These are phyloP conservation scores for Polia nebulosa DNA, from an alignment of 2,888 invertebrate genomes.

Conservation along the genomic window DNA sequence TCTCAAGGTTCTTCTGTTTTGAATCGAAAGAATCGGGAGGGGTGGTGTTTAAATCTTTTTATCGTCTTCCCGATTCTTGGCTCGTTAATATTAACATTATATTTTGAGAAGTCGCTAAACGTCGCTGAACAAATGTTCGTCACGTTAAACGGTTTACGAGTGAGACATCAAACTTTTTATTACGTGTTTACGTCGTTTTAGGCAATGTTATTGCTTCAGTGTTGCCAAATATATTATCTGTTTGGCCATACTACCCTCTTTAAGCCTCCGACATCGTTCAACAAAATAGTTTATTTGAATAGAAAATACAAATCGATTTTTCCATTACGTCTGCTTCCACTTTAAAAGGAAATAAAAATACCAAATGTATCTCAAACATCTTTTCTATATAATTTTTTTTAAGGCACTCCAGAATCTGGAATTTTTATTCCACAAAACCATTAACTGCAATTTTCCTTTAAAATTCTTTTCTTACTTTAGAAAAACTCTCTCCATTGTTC, in stretches of 20 bases:
- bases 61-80: slow-evolving; percentile 16
- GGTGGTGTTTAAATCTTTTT: slow-evolving; percentile 13
- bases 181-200: slow-evolving; percentile 69
- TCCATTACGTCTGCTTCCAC: neutral
- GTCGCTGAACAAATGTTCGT: slow-evolving; percentile 57
- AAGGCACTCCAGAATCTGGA: neutral
- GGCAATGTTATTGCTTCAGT: slow-evolving; percentile 52
- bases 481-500: neutral
- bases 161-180: slow-evolving; percentile 73
- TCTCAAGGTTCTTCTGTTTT: neutral
- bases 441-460: slow-evolving; percentile 3
- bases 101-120: slow-evolving; percentile 35
- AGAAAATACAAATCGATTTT: slow-evolving; percentile 8
- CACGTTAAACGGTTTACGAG: slow-evolving; percentile 60
- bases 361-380: neutral
- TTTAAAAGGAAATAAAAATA: slow-evolving; percentile 2
- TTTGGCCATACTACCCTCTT: slow-evolving; percentile 6
- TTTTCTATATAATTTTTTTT: neutral
- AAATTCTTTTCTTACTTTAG: slow-evolving; percentile 4
- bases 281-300: slow-evolving; percentile 15
- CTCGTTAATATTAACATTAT: slow-evolving; percentile 43
- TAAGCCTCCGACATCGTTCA: neutral
- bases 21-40: neutral
- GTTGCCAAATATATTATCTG: slow-evolving; percentile 42
- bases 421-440: neutral